Base-by-base conservation (phyloP, 2,113 vertebrate species). In the Ceyx margarethae region DNA sequence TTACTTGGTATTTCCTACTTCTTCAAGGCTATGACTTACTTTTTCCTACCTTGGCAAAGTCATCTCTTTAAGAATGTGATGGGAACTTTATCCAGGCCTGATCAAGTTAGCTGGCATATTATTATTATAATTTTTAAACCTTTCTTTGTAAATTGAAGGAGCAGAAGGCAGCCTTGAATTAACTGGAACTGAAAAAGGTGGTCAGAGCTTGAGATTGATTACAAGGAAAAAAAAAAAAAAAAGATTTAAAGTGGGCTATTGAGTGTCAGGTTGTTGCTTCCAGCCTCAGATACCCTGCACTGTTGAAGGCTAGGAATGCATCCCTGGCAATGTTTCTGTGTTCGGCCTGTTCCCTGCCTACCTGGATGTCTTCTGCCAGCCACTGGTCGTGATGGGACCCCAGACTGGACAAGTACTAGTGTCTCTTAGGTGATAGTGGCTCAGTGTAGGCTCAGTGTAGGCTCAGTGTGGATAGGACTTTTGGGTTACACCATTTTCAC, bases 1-100 rank as follows among this genome's bases (percentile, higher is more conserved):
- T 80, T 89, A 77, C 43, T 89, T 90, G 64, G 75, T 54, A 35
- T 87, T 95, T 95, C 64, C 95, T 95, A 50, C 60, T 94, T 82
- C 72, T 82, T 12, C 51, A 74, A 82, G 75, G 56, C 58, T 64
- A 9, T 87, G 89, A 92, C 75, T 89, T 82, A 66, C 60, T 73
- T 92, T 87, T 95, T 87, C 74, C 64, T 92, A 94, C 17, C 8
- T 33, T 50, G 33, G 33, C 43, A 77, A 61, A 91, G 25, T 65
- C 12, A 43, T 18, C 7, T 79, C 71, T 74, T 62, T 61, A 89
- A 66, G 81, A 89, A 79, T 0, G 0, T 13, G 25, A 56, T 25
- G 46, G 72, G 82, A 95, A 85, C 13, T 66, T 85, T 54, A 56
- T 37, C 64, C 35, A 73, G 37, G 56, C 17, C 37, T 87, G 11